Conservation (phyloP, 92 coral and sea anemone species). For the Epizoanthus fatuus region DNA sequence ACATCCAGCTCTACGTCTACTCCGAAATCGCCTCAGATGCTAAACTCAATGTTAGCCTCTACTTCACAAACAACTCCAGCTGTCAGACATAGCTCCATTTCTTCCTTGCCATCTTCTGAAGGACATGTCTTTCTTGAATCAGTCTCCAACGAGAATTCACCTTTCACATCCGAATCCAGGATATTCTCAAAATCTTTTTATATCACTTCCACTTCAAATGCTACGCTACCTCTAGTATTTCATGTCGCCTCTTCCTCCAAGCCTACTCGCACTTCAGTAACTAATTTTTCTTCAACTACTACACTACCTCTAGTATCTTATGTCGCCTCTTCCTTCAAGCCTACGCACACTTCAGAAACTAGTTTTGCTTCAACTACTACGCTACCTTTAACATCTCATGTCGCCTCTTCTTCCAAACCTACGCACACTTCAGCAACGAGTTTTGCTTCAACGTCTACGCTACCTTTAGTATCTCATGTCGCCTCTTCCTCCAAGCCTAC, state of each 20-base stretch:
- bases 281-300: not conserved
- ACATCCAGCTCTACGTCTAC: not conserved
- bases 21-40: not conserved
- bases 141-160: not conserved
- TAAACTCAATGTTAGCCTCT: not conserved
- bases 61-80: not conserved
- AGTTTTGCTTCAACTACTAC: not conserved
- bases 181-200: not conserved
- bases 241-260: not conserved
- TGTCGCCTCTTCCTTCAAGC: slow-evolving; percentile 3
- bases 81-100: not conserved
- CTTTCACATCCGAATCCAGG: not conserved
- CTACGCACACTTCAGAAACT: not conserved
- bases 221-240: not conserved
- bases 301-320: not conserved
- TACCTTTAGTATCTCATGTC: not conserved
- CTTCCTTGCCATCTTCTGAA: not conserved
- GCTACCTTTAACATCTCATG: no score
- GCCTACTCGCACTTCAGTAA: no score
- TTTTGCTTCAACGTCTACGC: no score
- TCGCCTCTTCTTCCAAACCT: no score
- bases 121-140: not conserved
- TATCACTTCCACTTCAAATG: not conserved
- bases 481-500: not conserved
- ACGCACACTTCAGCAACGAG: no score